A percentile compares a stretch with the other conserved stretches of the same genome.
Evolutionary conservation across 2,797 vertebrate species (phyloP).

Genomic region (Smutsia temminckii): DNA sequence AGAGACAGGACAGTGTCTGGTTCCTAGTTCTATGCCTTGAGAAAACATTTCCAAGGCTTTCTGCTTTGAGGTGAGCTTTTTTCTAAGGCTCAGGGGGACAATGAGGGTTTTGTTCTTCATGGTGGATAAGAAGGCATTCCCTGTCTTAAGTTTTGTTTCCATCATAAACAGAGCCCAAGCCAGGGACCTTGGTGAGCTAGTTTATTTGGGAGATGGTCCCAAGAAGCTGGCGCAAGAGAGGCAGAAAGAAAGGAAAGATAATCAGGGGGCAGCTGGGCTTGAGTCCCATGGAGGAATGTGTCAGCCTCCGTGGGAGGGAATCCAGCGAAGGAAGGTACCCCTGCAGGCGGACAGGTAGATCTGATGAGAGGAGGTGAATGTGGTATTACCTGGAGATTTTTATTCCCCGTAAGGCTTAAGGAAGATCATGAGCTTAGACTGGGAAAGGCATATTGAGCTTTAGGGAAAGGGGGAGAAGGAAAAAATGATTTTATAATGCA

Average conservation of each 20-base stretch:
- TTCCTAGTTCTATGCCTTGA: too few species aligned
- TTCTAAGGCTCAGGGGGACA: background rate
- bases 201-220: background rate
- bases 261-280: background rate
- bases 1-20: accelerated
- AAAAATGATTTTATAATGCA: background rate
- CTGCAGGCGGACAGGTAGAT: background rate
- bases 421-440: too few species aligned
- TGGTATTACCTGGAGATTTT: too few species aligned
- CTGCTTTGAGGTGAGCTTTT: background rate
- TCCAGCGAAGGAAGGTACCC: accelerated
- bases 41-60: background rate
- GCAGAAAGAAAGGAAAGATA: too few species aligned
- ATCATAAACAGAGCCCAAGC: background rate
- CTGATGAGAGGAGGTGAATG: too few species aligned
- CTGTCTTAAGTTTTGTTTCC: background rate
- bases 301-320: background rate
- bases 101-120: background rate
- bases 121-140: background rate
- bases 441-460: background rate
- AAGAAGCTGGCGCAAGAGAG: background rate
- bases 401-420: background rate
- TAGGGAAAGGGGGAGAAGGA: background rate
- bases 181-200: background rate
- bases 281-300: background rate